Evolutionary conservation across 2,888 invertebrate genomes (phyloP), one percentile per base, ranked within the genome.

Genomic region (Scelioninae gen. 2): DNA sequence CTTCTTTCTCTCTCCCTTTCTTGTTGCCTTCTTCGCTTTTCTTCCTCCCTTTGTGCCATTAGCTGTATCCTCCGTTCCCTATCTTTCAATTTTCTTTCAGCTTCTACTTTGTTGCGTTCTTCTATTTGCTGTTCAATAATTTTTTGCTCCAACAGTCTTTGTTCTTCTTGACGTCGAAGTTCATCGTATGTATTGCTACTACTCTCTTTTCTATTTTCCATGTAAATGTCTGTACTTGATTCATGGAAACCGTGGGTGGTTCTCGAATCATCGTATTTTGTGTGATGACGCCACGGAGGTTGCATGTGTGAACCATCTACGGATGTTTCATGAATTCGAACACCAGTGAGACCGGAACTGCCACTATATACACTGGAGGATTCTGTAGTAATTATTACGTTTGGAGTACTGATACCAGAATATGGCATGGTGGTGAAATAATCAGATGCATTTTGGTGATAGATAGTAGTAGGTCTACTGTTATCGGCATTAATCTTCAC

Each of bases 361-460:
- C 57, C 61, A 0, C 58, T 63, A 6, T 45, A 45, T 18, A 72
- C 72, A 4, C 68, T 53, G 0, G 61, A 46, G 1, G 81, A 76
- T 41, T 77, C 76, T 0, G 78, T 55, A 10, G 76, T 71, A 22
- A 81, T 75, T 2, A 79, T 19, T 1, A 78, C 57, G 3, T 75
- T 74, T 1, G 64, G 75, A 16, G 60, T 70, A 11, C 18, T 63
- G 0, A 50, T 13, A 1, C 72, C 39, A 2, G 52, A 46, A 11
- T 72, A 72, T 0, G 46, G 19, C 1, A 22, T 7, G 7, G 73
- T 64, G 2, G 63, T 48, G 6, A 69, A 67, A 22, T 28, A 74
- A 10, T 77, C 78, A 0, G 79, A 77, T 19, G 65, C 73, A 41
- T 79, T 81, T 1, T 79, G 78, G 7, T 78, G 78, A 41, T 82